phyloP scores from a whole-genome alignment of 2,113 vertebrate species.

The Oryzias celebensis region DNA sequence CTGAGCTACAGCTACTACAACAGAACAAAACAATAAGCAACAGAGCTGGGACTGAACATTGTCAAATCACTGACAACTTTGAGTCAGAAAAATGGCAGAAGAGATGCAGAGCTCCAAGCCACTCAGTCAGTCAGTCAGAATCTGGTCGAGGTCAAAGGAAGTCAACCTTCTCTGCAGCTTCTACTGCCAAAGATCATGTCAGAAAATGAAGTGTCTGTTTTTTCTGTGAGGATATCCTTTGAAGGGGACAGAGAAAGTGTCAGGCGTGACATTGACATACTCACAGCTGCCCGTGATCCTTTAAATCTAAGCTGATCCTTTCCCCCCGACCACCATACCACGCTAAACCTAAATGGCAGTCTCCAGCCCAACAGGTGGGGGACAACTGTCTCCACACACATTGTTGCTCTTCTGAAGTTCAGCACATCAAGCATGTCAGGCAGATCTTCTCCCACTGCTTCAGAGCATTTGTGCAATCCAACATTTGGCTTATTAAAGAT shows the following conservation, averaged over 20 bases:
- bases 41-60: too few relatives aligned
- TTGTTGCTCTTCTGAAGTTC: constrained; percentile 4
- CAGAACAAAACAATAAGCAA: too few relatives aligned
- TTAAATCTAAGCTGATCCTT: constrained; percentile 63
- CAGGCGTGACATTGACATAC: constrained; percentile 17
- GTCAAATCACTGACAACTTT: too few relatives aligned
- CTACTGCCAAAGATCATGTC: too few relatives aligned
- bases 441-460: too few relatives aligned
- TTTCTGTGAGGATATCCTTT: background rate
- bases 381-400: constrained; percentile 24
- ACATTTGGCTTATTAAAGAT: too few relatives aligned
- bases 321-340: constrained; percentile 74
- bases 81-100: too few relatives aligned
- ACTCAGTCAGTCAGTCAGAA: background rate
- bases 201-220: background rate
- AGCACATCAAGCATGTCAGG: background rate
- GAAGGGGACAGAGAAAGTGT: background rate
- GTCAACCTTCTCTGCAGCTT: too few relatives aligned
- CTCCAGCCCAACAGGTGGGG: constrained; percentile 35
- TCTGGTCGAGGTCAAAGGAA: background rate
- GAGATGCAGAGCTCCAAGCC: too few relatives aligned
- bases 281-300: constrained; percentile 62
- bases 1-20: too few relatives aligned
- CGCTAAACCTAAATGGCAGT: constrained; percentile 64
- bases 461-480: too few relatives aligned